Conservation (phyloP, 2,797 vertebrate species). For the Silurus lanzhouensis region DNA sequence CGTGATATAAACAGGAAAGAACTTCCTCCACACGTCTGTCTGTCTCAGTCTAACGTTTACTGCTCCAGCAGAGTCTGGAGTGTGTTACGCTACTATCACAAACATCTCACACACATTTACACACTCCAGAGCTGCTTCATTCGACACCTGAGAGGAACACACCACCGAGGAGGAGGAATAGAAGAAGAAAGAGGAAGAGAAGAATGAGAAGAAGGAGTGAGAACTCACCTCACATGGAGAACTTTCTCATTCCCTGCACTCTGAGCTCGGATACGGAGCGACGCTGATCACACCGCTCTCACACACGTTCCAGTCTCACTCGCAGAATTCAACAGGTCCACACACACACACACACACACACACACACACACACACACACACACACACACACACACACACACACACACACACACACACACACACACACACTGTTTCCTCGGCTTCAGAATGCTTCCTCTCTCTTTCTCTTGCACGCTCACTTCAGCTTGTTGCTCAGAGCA, state of each 20-base stretch:
- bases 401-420: not conserved
- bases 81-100: not conserved
- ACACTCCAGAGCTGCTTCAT: not conserved
- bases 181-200: not conserved
- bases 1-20: not conserved
- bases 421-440: not conserved
- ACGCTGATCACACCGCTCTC: not conserved
- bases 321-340: conserved; percentile 1
- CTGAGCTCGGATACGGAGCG: not conserved
- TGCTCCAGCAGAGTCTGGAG: not conserved
- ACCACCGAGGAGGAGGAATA: not conserved
- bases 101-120: not conserved
- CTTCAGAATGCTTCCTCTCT: not conserved
- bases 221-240: conserved; percentile 19
- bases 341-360: not conserved
- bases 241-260: conserved; percentile 7
- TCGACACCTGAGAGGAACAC: not conserved
- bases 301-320: not conserved
- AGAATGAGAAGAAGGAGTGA: not conserved
- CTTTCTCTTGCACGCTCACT: not conserved
- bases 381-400: not conserved
- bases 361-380: not conserved
- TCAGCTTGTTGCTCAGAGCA: conserved; percentile 16
- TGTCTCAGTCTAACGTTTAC: not conserved
- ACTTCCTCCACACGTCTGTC: not conserved